Evolutionary conservation across 2,888 invertebrate genomes (phyloP), one percentile per base, ranked within the genome.

Genomic region (Acrocyrtus sp.): DNA sequence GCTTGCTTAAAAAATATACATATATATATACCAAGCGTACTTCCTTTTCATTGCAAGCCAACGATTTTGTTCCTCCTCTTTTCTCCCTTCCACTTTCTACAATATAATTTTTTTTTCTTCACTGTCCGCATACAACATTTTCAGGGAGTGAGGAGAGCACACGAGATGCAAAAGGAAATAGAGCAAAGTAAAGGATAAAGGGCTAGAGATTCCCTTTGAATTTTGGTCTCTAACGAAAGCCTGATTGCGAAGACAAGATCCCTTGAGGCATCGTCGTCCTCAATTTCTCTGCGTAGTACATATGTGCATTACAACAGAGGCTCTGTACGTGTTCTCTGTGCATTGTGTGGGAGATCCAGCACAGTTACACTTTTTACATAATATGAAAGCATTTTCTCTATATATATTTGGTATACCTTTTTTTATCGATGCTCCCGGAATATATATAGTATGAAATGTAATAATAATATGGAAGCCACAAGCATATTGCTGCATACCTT

Each of bases 201-300:
- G 54, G 41, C 47, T 27, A 43, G 56, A 65, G 43, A 54, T 47
- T 65, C 65, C 39, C 56, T 65, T 65, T 65, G 65, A 65, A 56
- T 56, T 45, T 56, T 65, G 26, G 45, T 54, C 29, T 43, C 39
- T 62, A 62, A 24, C 22, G 56, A n/a, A 24, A 66, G 66, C 48
- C 66, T 66, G 66, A 66, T 66, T 66, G 66, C 66, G 57, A 66
- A 66, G 66, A 66, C 66, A 66, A 66, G 66, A 66, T 66, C 66
- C 66, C 66, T 66, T 56, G 66, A 66, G 66, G 57, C 66, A 66
- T 48, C 29, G 27, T 34, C 48, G 57, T 57, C 66, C 66, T 66
- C 56, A 39, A 66, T 66, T 65, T 45, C 56, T 26, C 27, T 50
- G 34, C 26, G 34, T 48, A 27, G 26, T 34, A 34, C 34, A 34